Conservation (phyloP, 2,797 vertebrate species). For the Phrynocephalus forsythii region DNA sequence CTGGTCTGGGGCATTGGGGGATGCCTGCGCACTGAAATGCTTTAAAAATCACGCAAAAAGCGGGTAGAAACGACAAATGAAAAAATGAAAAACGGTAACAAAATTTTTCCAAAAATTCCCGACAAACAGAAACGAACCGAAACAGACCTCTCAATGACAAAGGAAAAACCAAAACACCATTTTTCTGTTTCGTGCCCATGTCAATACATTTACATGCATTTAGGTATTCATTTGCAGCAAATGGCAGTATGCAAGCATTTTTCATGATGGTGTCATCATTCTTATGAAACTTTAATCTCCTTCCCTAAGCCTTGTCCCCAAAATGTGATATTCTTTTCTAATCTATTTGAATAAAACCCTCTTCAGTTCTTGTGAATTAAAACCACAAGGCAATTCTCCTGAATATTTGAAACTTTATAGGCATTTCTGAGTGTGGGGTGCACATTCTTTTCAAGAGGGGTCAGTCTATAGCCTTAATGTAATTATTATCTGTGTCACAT, state of each 20-base stretch:
- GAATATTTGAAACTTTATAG: neutral
- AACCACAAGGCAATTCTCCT: neutral
- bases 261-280: neutral
- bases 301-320: neutral
- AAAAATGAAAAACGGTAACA: no score
- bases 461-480: neutral
- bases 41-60: no score
- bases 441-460: neutral
- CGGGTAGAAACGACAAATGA: no score
- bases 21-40: no score
- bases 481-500: neutral
- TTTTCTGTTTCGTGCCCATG: no score
- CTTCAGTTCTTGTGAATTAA: constrained; percentile 2
- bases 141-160: no score
- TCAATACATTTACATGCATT: no score
- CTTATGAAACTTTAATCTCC: neutral
- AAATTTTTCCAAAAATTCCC: no score
- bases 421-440: neutral
- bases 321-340: neutral
- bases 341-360: neutral
- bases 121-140: no score
- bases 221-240: neutral
- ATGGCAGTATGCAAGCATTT: constrained; percentile 1
- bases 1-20: no score
- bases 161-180: no score